phyloP scores from a whole-genome alignment of 2,113 vertebrate species.

The Pseudorectes ferrugineus region DNA sequence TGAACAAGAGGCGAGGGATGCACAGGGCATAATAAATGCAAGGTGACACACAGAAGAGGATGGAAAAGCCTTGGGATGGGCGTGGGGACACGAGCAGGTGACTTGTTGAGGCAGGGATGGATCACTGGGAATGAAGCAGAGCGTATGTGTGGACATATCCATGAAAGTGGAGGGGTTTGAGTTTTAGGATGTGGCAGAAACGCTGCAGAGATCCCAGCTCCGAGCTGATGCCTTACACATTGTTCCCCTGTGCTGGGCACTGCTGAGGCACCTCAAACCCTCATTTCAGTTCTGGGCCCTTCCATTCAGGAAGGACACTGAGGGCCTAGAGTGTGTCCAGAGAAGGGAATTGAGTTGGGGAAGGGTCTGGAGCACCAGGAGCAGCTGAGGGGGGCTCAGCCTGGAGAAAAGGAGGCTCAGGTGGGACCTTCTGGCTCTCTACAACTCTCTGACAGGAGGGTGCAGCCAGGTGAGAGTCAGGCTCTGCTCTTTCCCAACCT shows the following conservation, averaged over 20 bases:
- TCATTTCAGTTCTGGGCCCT: too few relatives aligned
- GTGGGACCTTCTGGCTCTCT: not conserved
- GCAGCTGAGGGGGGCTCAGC: not conserved
- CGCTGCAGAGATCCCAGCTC: not conserved
- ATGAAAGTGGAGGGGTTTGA: not conserved
- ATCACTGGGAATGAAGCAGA: not conserved
- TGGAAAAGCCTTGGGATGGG: not conserved
- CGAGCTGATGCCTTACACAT: not conserved
- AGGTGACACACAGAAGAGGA: not conserved
- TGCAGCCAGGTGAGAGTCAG: not conserved
- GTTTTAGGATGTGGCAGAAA: not conserved
- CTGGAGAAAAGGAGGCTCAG: not conserved
- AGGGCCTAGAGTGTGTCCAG: fast-evolving
- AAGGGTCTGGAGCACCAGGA: not conserved
- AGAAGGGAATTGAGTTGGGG: not conserved
- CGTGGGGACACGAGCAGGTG: fast-evolving
- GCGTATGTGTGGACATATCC: fast-evolving
- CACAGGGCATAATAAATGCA: not conserved
- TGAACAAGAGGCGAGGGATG: not conserved
- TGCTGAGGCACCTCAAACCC: not conserved
- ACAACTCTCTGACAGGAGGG: not conserved
- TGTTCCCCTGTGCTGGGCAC: not conserved
- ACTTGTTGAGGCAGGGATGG: not conserved
- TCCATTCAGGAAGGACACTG: not conserved
- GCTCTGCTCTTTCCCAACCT: not conserved